Evolutionary conservation across 2,888 invertebrate genomes (phyloP).

Genomic region (Drosophila hawaiiensis): DNA sequence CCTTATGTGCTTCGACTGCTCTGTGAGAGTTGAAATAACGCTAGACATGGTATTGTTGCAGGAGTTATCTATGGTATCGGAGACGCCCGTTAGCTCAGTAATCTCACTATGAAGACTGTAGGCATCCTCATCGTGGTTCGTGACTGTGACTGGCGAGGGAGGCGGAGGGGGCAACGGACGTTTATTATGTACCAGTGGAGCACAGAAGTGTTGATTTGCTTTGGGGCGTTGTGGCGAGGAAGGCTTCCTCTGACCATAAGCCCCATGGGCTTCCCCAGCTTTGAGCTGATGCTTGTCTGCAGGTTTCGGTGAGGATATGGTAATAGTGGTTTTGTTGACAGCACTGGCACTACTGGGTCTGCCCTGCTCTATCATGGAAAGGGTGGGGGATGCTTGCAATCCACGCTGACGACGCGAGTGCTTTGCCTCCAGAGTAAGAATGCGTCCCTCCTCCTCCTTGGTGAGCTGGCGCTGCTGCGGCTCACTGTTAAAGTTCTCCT

Average conservation of each 20-base stretch:
- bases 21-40: slow-evolving; percentile 62
- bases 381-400: slow-evolving; percentile 81
- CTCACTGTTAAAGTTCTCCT: slow-evolving; percentile 81
- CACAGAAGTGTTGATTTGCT: slow-evolving; percentile 64
- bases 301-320: slow-evolving; percentile 67
- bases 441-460: slow-evolving; percentile 87
- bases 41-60: slow-evolving; percentile 80
- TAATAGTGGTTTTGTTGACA: slow-evolving; percentile 79
- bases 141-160: slow-evolving; percentile 41
- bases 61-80: slow-evolving; percentile 79
- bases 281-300: slow-evolving; percentile 14
- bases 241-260: slow-evolving; percentile 20
- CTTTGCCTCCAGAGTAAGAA: slow-evolving; percentile 90
- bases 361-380: slow-evolving; percentile 77
- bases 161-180: slow-evolving; percentile 68
- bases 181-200: slow-evolving; percentile 60
- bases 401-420: slow-evolving; percentile 90
- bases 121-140: slow-evolving; percentile 77
- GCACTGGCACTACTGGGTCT: slow-evolving; percentile 22
- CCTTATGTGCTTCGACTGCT: slow-evolving; percentile 21
- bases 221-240: slow-evolving; percentile 29
- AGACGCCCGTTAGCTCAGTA: slow-evolving; percentile 84
- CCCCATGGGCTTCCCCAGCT: not conserved
- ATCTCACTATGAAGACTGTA: slow-evolving; percentile 84
- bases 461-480: slow-evolving; percentile 73